A percentile compares a stretch with the other conserved stretches of the same genome.
Conservation (phyloP, 2,888 invertebrate species). For the Meteorus colon region DNA sequence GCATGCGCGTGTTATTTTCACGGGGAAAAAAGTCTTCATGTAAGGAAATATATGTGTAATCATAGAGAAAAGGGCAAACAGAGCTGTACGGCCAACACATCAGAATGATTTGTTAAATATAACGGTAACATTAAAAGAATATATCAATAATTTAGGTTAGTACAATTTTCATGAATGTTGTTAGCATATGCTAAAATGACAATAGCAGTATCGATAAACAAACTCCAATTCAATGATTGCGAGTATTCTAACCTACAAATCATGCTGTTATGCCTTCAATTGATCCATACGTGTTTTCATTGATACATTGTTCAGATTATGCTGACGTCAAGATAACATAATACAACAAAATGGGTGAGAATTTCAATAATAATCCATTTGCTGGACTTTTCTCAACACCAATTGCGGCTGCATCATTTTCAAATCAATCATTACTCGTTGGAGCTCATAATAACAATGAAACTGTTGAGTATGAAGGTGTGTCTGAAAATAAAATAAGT, state of each 20-base stretch:
- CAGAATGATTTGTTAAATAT: background rate
- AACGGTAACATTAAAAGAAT: background rate
- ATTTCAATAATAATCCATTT: constrained; percentile 72
- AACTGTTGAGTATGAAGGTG: constrained; percentile 21
- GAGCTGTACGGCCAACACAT: background rate
- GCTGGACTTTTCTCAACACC: constrained; percentile 69
- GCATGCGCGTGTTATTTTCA: background rate
- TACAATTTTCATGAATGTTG: background rate
- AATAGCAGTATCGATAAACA: background rate
- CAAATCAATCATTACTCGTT: constrained; percentile 11
- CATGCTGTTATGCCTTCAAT: background rate
- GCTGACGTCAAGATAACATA: constrained; percentile 12
- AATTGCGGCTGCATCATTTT: constrained; percentile 62
- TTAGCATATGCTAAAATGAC: background rate
- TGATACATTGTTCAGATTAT: constrained; percentile 16
- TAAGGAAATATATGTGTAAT: no score
- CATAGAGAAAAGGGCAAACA: background rate
- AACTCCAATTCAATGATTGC: constrained; percentile 11
- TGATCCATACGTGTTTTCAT: background rate
- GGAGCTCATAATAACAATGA: constrained; percentile 20
- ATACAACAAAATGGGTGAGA: constrained; percentile 63
- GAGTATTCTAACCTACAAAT: constrained; percentile 12
- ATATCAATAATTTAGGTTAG: background rate
- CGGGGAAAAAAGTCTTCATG: background rate
- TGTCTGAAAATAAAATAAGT: constrained; percentile 1